phyloP scores from a whole-genome alignment of 2,888 invertebrate species.

The Cheilosia vernalis region DNA sequence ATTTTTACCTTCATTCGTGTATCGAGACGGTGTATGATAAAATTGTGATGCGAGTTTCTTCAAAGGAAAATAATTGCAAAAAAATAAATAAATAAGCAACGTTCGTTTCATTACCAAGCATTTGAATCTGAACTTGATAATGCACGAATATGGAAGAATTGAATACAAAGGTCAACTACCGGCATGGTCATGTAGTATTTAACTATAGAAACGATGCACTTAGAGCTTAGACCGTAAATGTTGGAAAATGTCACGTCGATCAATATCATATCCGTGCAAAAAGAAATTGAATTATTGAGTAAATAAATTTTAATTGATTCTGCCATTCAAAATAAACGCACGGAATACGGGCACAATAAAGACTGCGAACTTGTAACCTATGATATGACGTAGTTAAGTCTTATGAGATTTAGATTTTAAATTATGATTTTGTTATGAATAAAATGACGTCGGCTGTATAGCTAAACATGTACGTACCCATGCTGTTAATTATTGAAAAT shows the following conservation, averaged over 20 bases:
- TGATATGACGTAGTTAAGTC: neutral
- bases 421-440: no score
- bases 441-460: no score
- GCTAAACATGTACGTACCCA: no score
- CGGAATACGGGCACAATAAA: neutral
- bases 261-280: constrained; percentile 1
- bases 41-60: neutral
- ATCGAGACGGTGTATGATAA: no score
- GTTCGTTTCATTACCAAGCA: constrained; percentile 18
- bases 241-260: neutral
- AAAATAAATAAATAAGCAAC: neutral
- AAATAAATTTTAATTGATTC: constrained; percentile 30
- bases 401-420: no score
- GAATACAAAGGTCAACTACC: constrained; percentile 26
- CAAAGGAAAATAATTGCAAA: neutral
- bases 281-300: constrained; percentile 20
- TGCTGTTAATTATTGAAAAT: no score
- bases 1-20: constrained; percentile 40
- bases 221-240: neutral
- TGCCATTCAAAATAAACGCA: neutral
- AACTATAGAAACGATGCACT: neutral
- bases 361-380: neutral
- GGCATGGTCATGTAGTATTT: neutral
- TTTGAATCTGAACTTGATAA: constrained; percentile 34
- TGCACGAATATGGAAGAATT: constrained; percentile 33